Conservation (phyloP, 1,140 invertebrate species). For the Fopius arisanus region DNA sequence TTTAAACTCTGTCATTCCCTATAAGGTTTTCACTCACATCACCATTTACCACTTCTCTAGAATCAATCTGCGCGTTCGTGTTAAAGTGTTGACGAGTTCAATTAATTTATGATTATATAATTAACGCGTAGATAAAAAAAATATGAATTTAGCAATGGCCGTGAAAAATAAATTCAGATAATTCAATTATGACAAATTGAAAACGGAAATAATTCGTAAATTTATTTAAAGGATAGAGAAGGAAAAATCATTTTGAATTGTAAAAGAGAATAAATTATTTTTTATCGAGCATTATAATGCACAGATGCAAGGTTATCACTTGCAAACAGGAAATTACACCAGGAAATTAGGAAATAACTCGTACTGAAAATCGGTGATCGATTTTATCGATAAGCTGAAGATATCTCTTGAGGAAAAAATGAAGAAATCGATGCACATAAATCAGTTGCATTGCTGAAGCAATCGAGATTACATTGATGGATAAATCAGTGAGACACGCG, state of each 20-base stretch:
- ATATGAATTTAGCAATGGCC: neutral
- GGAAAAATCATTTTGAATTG: neutral
- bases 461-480: conserved; percentile 41
- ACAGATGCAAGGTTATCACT: neutral
- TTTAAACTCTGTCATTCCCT: too few relatives aligned
- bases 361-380: neutral
- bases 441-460: neutral
- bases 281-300: conserved; percentile 5
- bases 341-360: neutral
- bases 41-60: neutral
- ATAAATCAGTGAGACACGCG: conserved; percentile 36
- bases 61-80: neutral
- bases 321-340: neutral
- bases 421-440: neutral
- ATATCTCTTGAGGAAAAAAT: neutral
- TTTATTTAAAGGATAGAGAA: conserved; percentile 10
- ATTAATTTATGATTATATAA: conserved; percentile 3
- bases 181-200: neutral
- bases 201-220: neutral
- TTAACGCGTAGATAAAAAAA: neutral
- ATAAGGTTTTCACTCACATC: neutral
- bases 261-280: conserved; percentile 16
- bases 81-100: neutral
- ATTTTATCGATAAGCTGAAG: neutral
- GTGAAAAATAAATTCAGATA: neutral